Evolutionary conservation across 2,888 invertebrate genomes (phyloP).

Genomic region (Cartodere bifasciata): DNA sequence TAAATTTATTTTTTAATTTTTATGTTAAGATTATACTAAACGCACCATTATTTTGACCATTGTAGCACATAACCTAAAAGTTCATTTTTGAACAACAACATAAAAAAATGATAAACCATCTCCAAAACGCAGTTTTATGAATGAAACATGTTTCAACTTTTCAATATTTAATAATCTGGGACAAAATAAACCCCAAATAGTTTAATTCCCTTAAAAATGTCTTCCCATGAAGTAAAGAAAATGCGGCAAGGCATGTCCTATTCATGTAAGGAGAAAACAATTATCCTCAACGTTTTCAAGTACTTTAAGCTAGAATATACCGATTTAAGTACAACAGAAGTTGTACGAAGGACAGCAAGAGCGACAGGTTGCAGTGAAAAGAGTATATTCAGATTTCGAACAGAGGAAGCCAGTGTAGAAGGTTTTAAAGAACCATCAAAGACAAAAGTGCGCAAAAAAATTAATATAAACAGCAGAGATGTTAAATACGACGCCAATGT

Average conservation of each 20-base stretch:
- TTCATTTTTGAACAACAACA: too few relatives aligned
- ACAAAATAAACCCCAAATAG: too few relatives aligned
- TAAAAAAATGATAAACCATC: too few relatives aligned
- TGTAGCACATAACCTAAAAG: too few relatives aligned
- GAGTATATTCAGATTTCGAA: conserved; percentile 33
- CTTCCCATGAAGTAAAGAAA: conserved; percentile 28
- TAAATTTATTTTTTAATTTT: too few relatives aligned
- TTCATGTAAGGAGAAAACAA: conserved; percentile 33
- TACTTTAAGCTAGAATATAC: conserved; percentile 29
- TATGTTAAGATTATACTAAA: too few relatives aligned
- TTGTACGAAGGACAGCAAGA: conserved; percentile 30
- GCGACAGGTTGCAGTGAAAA: conserved; percentile 35
- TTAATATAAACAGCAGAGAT: conserved; percentile 32
- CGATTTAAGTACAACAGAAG: conserved; percentile 30
- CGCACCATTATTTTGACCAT: too few relatives aligned
- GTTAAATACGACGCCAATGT: conserved; percentile 31
- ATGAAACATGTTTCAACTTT: too few relatives aligned
- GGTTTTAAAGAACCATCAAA: conserved; percentile 33
- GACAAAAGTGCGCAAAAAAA: conserved; percentile 30
- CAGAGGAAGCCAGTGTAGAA: conserved; percentile 31
- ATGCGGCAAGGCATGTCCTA: conserved; percentile 36
- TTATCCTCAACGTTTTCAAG: conserved; percentile 34
- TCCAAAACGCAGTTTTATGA: too few relatives aligned
- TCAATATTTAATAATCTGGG: too few relatives aligned
- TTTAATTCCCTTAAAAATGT: too few relatives aligned